A percentile compares a stretch with the other conserved stretches of the same genome.
Evolutionary conservation across 2,113 vertebrate genomes (phyloP).

Genomic region (Coptodon bakossiorum): DNA sequence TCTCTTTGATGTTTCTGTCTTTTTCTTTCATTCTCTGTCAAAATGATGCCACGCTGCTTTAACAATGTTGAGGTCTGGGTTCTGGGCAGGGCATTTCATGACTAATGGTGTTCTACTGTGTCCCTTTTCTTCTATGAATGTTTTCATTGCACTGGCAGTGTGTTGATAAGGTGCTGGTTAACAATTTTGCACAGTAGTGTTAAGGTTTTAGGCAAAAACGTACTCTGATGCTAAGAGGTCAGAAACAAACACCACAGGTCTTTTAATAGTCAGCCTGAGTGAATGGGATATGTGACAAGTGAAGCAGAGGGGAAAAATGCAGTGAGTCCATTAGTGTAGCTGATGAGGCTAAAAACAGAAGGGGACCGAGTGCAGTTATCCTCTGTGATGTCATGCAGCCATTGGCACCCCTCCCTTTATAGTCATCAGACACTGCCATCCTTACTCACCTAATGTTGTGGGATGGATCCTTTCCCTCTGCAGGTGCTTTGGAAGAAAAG

Average conservation of each 20-base stretch:
- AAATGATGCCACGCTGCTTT: background rate
- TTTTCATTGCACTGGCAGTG: background rate
- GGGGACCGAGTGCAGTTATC: background rate
- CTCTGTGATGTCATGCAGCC: slow-evolving; percentile 12
- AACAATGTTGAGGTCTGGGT: background rate
- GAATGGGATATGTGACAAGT: background rate
- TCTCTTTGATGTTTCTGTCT: background rate
- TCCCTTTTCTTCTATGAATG: background rate
- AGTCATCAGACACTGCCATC: background rate
- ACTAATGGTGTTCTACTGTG: background rate
- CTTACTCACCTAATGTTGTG: background rate
- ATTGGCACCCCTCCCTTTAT: background rate
- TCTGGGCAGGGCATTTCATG: background rate
- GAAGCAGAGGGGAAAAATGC: background rate
- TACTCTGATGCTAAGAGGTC: background rate
- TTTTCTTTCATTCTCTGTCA: background rate
- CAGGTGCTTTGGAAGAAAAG: background rate
- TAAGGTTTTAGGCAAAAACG: background rate
- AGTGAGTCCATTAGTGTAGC: background rate
- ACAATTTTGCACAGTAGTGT: background rate
- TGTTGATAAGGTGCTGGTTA: background rate
- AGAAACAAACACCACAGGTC: background rate
- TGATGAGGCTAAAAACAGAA: slow-evolving; percentile 26
- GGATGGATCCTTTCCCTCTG: background rate
- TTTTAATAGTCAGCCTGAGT: background rate